Conservation (phyloP, 1,140 invertebrate genomes). For the Zaprionus ghesquierei region DNA sequence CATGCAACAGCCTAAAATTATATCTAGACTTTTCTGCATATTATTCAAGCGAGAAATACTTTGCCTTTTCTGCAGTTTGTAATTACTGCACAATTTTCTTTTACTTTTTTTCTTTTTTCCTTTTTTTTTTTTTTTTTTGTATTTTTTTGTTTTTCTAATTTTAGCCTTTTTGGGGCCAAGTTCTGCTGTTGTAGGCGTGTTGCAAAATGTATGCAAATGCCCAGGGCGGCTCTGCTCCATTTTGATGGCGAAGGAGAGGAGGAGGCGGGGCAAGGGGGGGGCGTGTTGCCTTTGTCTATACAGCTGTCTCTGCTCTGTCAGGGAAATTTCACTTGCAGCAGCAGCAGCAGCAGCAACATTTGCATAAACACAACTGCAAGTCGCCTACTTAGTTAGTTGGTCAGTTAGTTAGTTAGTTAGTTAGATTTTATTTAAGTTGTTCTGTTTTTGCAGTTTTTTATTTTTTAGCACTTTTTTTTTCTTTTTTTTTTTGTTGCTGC, state of each 20-base stretch:
- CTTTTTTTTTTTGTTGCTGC: conserved; percentile 13
- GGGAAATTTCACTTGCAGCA: conserved; percentile 9
- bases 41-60: not conserved
- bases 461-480: conserved; percentile 17
- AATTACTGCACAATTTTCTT: not conserved
- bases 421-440: conserved; percentile 14
- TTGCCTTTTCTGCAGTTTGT: not conserved
- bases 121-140: not conserved
- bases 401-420: conserved; percentile 14
- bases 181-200: not conserved
- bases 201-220: conserved; percentile 2
- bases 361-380: conserved; percentile 62
- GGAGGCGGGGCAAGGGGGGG: not conserved
- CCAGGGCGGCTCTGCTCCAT: not conserved
- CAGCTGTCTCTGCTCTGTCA: conserved; percentile 43
- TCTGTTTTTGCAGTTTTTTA: conserved; percentile 13
- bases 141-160: not conserved
- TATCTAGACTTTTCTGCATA: not conserved
- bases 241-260: not conserved
- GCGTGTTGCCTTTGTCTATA: conserved; percentile 50
- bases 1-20: too few relatives aligned
- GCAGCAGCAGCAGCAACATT: conserved; percentile 22
- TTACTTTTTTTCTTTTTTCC: not conserved
- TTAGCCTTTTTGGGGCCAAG: not conserved
- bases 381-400: conserved; percentile 28